Evolutionary conservation across 2,888 invertebrate species (phyloP).

Genomic region (Callinectes sapidus): DNA sequence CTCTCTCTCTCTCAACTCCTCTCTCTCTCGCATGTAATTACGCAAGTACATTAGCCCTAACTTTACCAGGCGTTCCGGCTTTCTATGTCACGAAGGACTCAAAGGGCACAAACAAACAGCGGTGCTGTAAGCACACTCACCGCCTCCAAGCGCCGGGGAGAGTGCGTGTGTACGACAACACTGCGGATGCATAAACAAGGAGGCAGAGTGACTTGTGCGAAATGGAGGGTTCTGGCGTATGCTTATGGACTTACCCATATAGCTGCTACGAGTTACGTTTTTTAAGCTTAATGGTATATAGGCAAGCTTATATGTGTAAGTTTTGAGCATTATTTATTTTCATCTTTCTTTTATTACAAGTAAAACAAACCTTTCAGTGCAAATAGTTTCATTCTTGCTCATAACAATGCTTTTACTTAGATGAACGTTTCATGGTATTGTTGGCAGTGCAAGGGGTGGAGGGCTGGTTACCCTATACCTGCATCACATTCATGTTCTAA

Average conservation of each 20-base stretch:
- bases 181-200: neutral
- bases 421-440: too few species aligned
- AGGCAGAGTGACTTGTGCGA: neutral
- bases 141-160: neutral
- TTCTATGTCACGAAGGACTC: neutral
- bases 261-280: too few species aligned
- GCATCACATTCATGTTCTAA: too few species aligned
- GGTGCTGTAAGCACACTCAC: neutral
- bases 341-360: neutral
- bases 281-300: too few species aligned
- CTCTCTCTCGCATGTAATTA: neutral
- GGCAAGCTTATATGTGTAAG: too few species aligned
- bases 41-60: neutral
- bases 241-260: too few species aligned
- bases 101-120: neutral
- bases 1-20: too few species aligned
- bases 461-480: too few species aligned
- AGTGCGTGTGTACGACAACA: slow-evolving; percentile 4
- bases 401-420: too few species aligned
- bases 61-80: neutral
- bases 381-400: too few species aligned
- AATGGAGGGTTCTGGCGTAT: neutral
- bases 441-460: too few species aligned
- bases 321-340: neutral
- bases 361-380: too few species aligned